Conservation (phyloP, 2,113 vertebrate genomes). For the Brachypodius melanocephalos region DNA sequence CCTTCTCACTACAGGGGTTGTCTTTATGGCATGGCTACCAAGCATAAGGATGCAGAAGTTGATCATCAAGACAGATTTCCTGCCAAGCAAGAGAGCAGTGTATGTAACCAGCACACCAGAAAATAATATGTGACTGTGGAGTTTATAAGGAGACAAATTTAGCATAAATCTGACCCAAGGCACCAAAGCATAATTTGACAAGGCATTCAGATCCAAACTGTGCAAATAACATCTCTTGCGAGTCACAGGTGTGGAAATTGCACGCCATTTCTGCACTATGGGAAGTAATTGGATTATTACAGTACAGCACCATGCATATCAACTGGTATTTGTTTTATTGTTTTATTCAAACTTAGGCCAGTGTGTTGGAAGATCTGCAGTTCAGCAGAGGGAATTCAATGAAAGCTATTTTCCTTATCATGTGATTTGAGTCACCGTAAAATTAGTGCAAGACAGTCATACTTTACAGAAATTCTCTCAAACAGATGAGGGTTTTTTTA, state of each 20-base stretch:
- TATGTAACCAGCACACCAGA: conserved; percentile 8
- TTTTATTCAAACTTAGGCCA: conserved; percentile 1
- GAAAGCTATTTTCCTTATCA: background rate
- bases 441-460: background rate
- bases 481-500: background rate
- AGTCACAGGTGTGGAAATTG: conserved; percentile 68
- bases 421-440: background rate
- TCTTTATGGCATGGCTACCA: background rate
- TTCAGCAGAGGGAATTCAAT: background rate
- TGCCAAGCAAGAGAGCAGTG: conserved; percentile 6
- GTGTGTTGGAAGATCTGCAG: background rate
- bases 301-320: conserved; percentile 24
- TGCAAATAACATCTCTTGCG: conserved; percentile 62
- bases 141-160: conserved; percentile 30
- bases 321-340: conserved; percentile 33
- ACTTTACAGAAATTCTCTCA: background rate
- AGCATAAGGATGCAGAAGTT: background rate
- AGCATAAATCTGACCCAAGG: conserved; percentile 30
- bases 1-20: background rate
- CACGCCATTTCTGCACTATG: conserved; percentile 51
- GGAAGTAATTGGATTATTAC: conserved; percentile 71
- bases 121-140: conserved; percentile 6
- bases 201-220: conserved; percentile 67
- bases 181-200: conserved; percentile 33
- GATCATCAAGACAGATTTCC: conserved; percentile 26